These are phyloP conservation scores for Eilema caniola DNA, from an alignment of 2,888 invertebrate genomes.

Conservation along the genomic window DNA sequence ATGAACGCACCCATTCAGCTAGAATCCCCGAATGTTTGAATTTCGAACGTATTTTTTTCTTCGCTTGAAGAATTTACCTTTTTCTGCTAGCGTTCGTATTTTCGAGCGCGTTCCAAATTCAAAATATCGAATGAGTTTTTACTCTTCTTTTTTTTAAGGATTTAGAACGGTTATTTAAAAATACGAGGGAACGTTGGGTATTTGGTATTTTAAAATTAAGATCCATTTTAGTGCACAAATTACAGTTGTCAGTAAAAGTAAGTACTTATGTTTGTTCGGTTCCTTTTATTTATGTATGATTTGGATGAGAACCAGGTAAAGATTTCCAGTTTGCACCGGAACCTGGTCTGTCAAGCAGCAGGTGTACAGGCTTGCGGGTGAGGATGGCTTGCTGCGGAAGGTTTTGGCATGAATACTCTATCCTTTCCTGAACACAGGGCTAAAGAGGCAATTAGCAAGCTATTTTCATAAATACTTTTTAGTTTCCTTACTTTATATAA, in stretches of 20 bases:
- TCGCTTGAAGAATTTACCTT: conserved; percentile 56
- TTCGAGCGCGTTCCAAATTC: conserved; percentile 46
- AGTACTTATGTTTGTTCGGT: neutral
- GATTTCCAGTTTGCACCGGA: neutral
- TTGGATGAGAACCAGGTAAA: neutral
- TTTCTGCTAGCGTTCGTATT: conserved; percentile 55
- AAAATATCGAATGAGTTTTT: conserved; percentile 46
- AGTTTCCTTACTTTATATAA: conserved; percentile 6
- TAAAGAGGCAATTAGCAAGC: neutral
- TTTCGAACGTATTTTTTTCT: conserved; percentile 67
- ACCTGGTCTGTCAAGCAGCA: neutral
- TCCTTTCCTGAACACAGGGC: neutral
- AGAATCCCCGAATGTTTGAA: conserved; percentile 77
- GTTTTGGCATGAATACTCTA: neutral
- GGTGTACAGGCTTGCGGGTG: neutral
- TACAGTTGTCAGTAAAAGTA: neutral
- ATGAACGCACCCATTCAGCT: conserved; percentile 79
- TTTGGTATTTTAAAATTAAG: conserved; percentile 7
- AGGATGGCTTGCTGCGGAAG: neutral
- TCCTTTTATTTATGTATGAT: neutral
- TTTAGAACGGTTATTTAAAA: conserved; percentile 38
- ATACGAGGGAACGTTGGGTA: conserved; percentile 25
- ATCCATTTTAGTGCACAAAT: neutral
- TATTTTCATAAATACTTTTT: conserved; percentile 6
- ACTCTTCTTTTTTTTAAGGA: conserved; percentile 34